Evolutionary conservation across 2,888 invertebrate genomes (phyloP).

Genomic region (Nomada lathburiana): DNA sequence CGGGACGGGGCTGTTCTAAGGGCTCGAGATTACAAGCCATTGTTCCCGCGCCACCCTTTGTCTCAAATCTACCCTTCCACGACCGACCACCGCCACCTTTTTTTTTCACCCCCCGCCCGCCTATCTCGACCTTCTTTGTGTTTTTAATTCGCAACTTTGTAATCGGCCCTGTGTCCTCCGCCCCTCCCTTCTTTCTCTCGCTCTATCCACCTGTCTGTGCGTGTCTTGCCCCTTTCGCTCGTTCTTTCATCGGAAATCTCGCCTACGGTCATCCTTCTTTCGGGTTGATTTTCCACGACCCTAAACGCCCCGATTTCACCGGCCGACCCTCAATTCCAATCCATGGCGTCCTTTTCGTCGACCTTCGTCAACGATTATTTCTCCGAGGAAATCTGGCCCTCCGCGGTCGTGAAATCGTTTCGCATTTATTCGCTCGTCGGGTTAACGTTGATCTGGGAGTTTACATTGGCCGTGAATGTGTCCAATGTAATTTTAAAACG

Average conservation of each 20-base stretch:
- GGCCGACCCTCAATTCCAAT: constrained; percentile 56
- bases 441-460: constrained; percentile 32
- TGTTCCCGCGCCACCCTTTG: constrained; percentile 82
- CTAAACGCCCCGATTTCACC: constrained; percentile 40
- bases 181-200: constrained; percentile 21
- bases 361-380: constrained; percentile 71
- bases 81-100: constrained; percentile 50
- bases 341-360: constrained; percentile 43
- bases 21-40: constrained; percentile 84
- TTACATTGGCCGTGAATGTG: constrained; percentile 32
- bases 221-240: neutral
- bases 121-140: constrained; percentile 78
- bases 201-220: neutral
- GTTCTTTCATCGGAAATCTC: constrained; percentile 59
- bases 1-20: constrained; percentile 79
- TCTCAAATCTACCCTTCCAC: constrained; percentile 80
- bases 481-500: constrained; percentile 33
- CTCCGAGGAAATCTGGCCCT: constrained; percentile 49
- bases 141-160: constrained; percentile 82
- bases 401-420: constrained; percentile 41
- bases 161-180: constrained; percentile 65
- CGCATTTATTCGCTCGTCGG: constrained; percentile 45
- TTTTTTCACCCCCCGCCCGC: constrained; percentile 45
- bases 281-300: constrained; percentile 22
- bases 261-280: constrained; percentile 28